phyloP scores from a whole-genome alignment of 2,888 invertebrate genomes.

The Trichacis sp. region DNA sequence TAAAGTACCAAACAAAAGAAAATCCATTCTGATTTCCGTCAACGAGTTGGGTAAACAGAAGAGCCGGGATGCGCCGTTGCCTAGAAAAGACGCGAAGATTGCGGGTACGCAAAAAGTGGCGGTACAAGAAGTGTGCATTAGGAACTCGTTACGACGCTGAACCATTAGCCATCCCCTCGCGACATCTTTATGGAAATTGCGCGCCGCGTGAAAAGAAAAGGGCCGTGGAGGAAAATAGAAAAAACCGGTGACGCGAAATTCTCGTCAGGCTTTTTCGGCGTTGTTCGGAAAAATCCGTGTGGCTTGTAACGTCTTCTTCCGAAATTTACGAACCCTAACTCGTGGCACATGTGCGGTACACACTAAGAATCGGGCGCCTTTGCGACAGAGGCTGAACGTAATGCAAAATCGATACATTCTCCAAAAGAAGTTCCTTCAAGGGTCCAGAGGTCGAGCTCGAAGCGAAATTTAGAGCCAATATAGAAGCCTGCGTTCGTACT shows the following conservation, averaged over 20 bases:
- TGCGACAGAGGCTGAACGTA: conserved; percentile 47
- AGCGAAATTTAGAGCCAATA: conserved; percentile 36
- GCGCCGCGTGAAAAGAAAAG: conserved; percentile 13
- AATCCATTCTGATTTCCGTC: too few relatives aligned
- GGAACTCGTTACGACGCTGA: conserved; percentile 39
- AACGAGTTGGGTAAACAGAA: too few relatives aligned
- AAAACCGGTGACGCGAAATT: neutral
- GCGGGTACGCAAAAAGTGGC: conserved; percentile 17
- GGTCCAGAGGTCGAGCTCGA: conserved; percentile 19
- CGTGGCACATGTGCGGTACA: conserved; percentile 35
- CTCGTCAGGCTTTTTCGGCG: neutral
- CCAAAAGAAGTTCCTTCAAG: conserved; percentile 33
- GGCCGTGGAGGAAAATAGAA: neutral
- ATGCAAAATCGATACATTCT: conserved; percentile 62
- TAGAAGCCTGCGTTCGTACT: conserved; percentile 30
- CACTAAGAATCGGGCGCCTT: conserved; percentile 36
- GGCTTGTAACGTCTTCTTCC: neutral
- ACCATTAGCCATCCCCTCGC: conserved; percentile 23
- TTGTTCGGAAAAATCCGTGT: neutral
- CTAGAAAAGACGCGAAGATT: conserved; percentile 19
- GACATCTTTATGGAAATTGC: conserved; percentile 30
- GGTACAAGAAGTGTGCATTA: conserved; percentile 32
- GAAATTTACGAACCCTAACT: conserved; percentile 37
- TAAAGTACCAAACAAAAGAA: too few relatives aligned
- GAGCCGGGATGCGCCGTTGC: too few relatives aligned